A percentile compares a stretch with the other conserved stretches of the same genome.
Evolutionary conservation across 1,140 invertebrate species (phyloP).

Genomic region (Aradophagus sp.): DNA sequence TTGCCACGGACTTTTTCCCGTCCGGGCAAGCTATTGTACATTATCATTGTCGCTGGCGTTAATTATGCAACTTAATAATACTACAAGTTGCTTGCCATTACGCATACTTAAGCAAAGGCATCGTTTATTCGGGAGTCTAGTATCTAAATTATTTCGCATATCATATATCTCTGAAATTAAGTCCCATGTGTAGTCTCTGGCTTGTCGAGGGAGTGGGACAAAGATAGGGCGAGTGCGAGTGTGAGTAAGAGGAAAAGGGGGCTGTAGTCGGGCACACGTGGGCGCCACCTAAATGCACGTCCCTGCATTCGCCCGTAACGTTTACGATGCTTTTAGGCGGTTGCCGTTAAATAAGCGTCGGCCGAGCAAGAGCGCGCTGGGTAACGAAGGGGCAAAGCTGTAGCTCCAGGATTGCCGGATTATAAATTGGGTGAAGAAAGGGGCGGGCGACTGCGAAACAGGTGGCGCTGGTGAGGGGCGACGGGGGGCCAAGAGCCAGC

Average conservation of each 20-base stretch:
- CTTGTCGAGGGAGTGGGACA: slow-evolving; percentile 37
- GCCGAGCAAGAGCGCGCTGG: slow-evolving; percentile 39
- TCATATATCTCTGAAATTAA: slow-evolving; percentile 54
- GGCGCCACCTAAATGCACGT: slow-evolving; percentile 48
- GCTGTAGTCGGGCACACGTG: too few relatives aligned
- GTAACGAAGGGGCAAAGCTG: slow-evolving; percentile 57
- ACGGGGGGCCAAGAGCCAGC: slow-evolving; percentile 24
- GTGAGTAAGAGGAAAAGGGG: too few relatives aligned
- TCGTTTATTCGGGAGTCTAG: slow-evolving; percentile 49
- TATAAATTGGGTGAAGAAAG: slow-evolving; percentile 39
- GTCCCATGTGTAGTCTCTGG: slow-evolving; percentile 53
- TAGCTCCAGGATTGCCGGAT: slow-evolving; percentile 37
- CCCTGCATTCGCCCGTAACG: slow-evolving; percentile 56
- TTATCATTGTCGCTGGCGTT: slow-evolving; percentile 37
- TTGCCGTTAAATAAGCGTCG: slow-evolving; percentile 59
- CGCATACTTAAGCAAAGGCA: slow-evolving; percentile 51
- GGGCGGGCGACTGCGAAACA: slow-evolving; percentile 6
- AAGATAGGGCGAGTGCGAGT: too few relatives aligned
- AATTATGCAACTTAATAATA: slow-evolving; percentile 47
- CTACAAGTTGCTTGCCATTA: slow-evolving; percentile 39
- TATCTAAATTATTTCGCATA: slow-evolving; percentile 51
- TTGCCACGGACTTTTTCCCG: slow-evolving; percentile 15
- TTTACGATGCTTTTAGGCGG: slow-evolving; percentile 64
- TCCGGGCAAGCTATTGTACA: slow-evolving; percentile 10
- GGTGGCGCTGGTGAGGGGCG: slow-evolving; percentile 5